Conservation (phyloP, 1,140 invertebrate species). For the Hyphantria cunea region DNA sequence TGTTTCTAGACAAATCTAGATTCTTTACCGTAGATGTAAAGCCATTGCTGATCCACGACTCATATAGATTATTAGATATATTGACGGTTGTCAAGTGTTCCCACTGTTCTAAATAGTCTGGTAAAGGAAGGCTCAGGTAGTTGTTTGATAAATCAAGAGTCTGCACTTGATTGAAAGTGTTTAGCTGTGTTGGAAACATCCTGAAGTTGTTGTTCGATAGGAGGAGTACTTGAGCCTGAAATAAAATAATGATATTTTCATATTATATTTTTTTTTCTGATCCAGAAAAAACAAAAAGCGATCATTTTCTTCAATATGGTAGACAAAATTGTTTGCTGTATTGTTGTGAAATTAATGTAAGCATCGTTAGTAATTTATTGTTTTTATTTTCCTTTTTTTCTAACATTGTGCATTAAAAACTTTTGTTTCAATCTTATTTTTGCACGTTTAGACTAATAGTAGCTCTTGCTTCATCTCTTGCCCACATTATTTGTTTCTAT, state of each 20-base stretch:
- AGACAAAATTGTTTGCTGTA: too few species aligned
- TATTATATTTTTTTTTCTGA: too few species aligned
- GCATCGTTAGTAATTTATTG: too few species aligned
- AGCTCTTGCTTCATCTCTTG: too few species aligned
- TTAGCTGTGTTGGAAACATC: constrained; percentile 79
- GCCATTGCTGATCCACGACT: constrained; percentile 77
- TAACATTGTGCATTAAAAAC: too few species aligned
- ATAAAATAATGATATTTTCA: constrained; percentile 33
- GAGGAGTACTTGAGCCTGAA: constrained; percentile 78
- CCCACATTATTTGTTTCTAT: too few species aligned
- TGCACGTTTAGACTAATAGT: too few species aligned
- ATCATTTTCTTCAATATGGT: too few species aligned
- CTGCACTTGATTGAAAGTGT: constrained; percentile 72
- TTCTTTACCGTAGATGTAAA: constrained; percentile 59
- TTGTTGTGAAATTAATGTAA: too few species aligned
- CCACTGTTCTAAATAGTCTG: constrained; percentile 67
- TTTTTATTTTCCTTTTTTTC: too few species aligned
- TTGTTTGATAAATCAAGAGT: constrained; percentile 83
- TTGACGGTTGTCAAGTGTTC: constrained; percentile 75
- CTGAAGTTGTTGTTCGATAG: constrained; percentile 81
- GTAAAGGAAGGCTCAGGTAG: constrained; percentile 66
- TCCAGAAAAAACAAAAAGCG: too few species aligned
- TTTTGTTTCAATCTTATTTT: too few species aligned
- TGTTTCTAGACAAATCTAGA: constrained; percentile 80
- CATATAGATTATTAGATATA: constrained; percentile 82